phyloP scores from a whole-genome alignment of 2,797 vertebrate species.

The Smutsia temminckii region DNA sequence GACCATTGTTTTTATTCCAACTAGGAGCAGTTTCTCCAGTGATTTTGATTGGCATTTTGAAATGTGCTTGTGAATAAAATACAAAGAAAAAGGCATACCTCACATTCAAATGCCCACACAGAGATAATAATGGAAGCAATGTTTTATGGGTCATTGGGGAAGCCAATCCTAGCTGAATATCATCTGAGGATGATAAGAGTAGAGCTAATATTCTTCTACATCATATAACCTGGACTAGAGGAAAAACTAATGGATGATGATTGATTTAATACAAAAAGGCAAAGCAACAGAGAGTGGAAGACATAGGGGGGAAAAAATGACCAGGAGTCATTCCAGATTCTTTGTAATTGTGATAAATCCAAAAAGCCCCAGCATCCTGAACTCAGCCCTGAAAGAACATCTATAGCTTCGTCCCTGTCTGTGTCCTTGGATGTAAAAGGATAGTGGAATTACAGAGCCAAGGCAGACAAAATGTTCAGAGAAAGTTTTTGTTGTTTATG shows the following conservation, averaged over 20 bases:
- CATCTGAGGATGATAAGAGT: constrained; percentile 50
- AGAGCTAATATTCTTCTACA: constrained; percentile 69
- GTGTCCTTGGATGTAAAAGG: not conserved
- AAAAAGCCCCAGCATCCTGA: not conserved
- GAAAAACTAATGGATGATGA: constrained; percentile 45
- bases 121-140: constrained; percentile 64
- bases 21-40: constrained; percentile 18
- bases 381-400: not conserved
- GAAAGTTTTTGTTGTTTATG: not conserved
- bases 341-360: constrained; percentile 22
- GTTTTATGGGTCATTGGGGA: constrained; percentile 69
- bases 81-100: constrained; percentile 62
- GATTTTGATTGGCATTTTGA: constrained; percentile 71
- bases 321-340: not conserved
- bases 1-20: constrained; percentile 52
- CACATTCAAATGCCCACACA: constrained; percentile 65
- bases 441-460: constrained; percentile 21
- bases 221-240: constrained; percentile 13
- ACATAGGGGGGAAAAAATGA: not conserved
- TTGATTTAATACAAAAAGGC: constrained; percentile 60
- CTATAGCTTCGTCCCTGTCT: not conserved
- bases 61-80: constrained; percentile 72
- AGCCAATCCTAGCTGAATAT: constrained; percentile 68
- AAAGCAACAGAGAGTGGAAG: not conserved
- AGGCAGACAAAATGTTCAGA: not conserved